A percentile compares a stretch with the other conserved stretches of the same genome.
Evolutionary conservation across 2,797 vertebrate genomes (phyloP).

Genomic region (Gymnothorax reevesii): DNA sequence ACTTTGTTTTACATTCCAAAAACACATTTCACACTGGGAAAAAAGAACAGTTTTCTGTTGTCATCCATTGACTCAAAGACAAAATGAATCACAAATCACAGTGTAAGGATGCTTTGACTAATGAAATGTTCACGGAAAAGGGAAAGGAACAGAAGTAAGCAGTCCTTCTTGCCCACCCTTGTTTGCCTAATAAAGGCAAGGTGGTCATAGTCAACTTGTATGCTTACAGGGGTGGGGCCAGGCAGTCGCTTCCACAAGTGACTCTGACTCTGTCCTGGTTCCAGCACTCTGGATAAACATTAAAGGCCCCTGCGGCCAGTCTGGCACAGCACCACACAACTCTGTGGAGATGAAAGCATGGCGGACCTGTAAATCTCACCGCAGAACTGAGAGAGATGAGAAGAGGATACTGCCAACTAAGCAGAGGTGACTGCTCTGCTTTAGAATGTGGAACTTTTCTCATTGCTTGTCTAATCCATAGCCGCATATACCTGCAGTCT

Average conservation of each 20-base stretch:
- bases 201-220: not conserved
- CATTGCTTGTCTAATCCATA: slow-evolving; percentile 43
- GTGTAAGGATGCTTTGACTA: not conserved
- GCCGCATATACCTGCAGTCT: slow-evolving; percentile 54
- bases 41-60: not conserved
- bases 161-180: not conserved
- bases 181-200: not conserved
- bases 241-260: slow-evolving; percentile 21
- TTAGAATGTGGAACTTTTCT: slow-evolving; percentile 45
- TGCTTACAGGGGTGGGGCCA: not conserved
- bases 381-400: slow-evolving; percentile 47
- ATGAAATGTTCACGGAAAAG: not conserved
- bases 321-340: slow-evolving; percentile 62
- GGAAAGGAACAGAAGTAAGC: not conserved
- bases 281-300: slow-evolving; percentile 62
- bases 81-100: not conserved
- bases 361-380: slow-evolving; percentile 55
- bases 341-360: slow-evolving; percentile 64
- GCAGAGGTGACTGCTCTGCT: slow-evolving; percentile 41
- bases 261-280: slow-evolving; percentile 45
- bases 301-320: slow-evolving; percentile 60
- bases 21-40: not conserved
- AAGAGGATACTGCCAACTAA: slow-evolving; percentile 39
- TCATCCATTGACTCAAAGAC: no score
- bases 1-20: not conserved